Evolutionary conservation across 2,113 vertebrate genomes (phyloP).

Genomic region (Psammodynastes pulverulentus): DNA sequence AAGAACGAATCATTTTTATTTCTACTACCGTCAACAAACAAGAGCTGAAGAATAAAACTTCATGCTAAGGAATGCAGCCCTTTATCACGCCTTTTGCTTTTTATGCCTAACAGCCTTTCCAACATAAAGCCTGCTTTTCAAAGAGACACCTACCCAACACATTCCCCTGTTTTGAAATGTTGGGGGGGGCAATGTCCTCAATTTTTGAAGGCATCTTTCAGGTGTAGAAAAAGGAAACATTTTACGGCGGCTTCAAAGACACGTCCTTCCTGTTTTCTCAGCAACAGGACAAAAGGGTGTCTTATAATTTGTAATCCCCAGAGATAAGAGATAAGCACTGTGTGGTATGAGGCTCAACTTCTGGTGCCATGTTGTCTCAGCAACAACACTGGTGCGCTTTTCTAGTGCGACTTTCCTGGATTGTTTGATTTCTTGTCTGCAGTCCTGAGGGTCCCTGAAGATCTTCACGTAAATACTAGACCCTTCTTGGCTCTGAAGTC

Average conservation of each 20-base stretch:
- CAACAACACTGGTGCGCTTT: background rate
- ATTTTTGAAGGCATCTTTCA: background rate
- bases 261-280: background rate
- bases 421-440: background rate
- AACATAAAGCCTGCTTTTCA: background rate
- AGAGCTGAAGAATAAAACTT: background rate
- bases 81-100: background rate
- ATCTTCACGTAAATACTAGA: background rate
- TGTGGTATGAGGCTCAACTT: background rate
- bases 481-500: background rate
- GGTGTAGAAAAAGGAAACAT: background rate
- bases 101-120: background rate
- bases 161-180: background rate
- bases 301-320: background rate
- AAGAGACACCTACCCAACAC: background rate
- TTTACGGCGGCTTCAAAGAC: background rate
- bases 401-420: background rate
- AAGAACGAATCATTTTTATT: background rate
- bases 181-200: background rate
- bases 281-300: background rate
- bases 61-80: background rate
- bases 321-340: background rate
- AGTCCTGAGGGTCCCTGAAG: background rate
- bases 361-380: background rate
- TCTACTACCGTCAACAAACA: background rate